Conservation (phyloP, 2,113 vertebrate species). For the Gallinago undulata region DNA sequence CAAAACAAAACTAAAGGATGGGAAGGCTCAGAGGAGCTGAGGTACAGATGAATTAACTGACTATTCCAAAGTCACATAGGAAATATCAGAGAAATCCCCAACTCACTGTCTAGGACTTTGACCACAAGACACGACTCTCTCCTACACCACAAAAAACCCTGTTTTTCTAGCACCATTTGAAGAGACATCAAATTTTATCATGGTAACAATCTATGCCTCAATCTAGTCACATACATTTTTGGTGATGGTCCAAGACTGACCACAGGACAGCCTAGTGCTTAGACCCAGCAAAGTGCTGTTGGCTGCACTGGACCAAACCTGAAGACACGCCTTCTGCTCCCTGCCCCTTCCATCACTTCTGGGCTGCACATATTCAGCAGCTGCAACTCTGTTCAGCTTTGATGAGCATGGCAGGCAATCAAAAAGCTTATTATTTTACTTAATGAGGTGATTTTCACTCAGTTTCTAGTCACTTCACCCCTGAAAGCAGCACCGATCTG, state of each 20-base stretch:
- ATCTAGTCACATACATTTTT: neutral
- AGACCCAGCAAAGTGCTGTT: neutral
- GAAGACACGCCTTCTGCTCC: neutral
- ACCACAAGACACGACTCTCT: neutral
- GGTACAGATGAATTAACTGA: neutral
- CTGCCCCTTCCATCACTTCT: neutral
- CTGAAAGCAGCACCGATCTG: neutral
- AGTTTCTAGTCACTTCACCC: neutral
- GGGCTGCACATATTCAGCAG: fast-evolving
- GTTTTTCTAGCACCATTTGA: neutral
- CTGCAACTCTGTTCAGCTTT: neutral
- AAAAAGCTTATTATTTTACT: neutral
- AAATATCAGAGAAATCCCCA: neutral
- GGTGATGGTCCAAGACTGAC: neutral
- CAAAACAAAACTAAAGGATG: neutral
- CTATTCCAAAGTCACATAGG: neutral
- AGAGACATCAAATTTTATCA: neutral
- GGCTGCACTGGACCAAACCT: neutral
- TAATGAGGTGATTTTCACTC: neutral
- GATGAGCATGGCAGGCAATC: fast-evolving
- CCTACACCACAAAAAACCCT: neutral
- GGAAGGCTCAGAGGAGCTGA: neutral
- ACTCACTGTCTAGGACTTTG: neutral
- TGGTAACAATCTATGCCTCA: neutral
- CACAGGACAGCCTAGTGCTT: neutral